Conservation (phyloP, 2,113 vertebrate species). For the Tringa solitaria region DNA sequence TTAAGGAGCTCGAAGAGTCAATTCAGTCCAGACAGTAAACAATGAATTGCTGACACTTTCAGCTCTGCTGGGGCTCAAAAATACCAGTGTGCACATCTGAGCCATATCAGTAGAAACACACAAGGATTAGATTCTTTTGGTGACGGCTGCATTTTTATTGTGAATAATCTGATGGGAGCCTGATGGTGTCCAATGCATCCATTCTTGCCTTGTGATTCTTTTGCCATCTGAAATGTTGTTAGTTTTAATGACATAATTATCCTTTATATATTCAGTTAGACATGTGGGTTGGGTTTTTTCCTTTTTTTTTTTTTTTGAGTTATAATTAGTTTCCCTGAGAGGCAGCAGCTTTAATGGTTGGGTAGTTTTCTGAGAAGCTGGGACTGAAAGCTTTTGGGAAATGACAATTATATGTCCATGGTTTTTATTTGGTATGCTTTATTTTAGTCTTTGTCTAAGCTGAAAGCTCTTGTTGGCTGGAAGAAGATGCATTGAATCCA, state of each 20-base stretch:
- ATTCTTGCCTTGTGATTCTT: slow-evolving; percentile 27
- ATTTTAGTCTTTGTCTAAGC: slow-evolving; percentile 36
- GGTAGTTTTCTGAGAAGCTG: slow-evolving; percentile 53
- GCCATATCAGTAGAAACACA: not conserved
- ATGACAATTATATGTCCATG: slow-evolving; percentile 25
- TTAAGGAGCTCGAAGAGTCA: not conserved
- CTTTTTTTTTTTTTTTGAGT: not conserved
- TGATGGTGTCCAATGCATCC: slow-evolving; percentile 12
- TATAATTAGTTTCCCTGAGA: slow-evolving; percentile 47
- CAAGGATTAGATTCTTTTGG: slow-evolving; percentile 22
- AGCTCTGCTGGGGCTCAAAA: slow-evolving; percentile 31
- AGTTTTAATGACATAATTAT: slow-evolving; percentile 46
- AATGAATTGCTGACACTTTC: slow-evolving; percentile 44
- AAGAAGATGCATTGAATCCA: not conserved
- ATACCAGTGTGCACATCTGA: not conserved
- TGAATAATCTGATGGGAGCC: slow-evolving; percentile 34
- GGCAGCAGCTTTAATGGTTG: slow-evolving; percentile 38
- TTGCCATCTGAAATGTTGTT: slow-evolving; percentile 14
- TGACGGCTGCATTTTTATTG: not conserved
- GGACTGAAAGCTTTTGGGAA: slow-evolving; percentile 38
- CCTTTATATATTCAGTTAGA: slow-evolving; percentile 29
- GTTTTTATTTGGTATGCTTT: slow-evolving; percentile 46
- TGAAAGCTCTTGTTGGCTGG: slow-evolving; percentile 21
- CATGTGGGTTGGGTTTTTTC: not conserved
- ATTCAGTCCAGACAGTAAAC: slow-evolving; percentile 48